Conservation (phyloP, 2,113 vertebrate species). For the Egretta garzetta region DNA sequence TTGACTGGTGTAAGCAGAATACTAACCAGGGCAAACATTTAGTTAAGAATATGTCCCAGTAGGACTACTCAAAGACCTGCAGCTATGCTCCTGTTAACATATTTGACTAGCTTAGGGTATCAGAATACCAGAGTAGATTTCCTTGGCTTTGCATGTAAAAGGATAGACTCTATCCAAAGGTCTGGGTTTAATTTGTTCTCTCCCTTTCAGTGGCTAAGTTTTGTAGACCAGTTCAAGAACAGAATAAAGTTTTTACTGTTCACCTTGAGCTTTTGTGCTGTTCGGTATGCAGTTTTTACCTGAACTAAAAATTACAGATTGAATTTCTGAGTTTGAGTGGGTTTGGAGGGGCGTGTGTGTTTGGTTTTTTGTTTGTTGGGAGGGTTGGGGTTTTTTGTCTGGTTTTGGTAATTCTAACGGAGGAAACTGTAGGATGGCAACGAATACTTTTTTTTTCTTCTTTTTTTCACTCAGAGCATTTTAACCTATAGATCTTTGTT, state of each 20-base stretch:
- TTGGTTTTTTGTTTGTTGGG: fast-evolving
- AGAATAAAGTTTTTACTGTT: background rate
- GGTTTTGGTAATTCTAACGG: background rate
- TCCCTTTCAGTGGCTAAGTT: background rate
- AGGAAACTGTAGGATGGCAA: background rate
- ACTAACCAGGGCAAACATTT: background rate
- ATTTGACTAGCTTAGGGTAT: background rate
- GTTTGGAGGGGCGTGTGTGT: background rate
- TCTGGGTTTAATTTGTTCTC: background rate
- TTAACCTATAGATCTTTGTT: background rate
- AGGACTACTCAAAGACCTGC: background rate
- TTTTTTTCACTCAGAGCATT: background rate
- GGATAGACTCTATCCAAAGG: background rate
- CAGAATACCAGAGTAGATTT: background rate
- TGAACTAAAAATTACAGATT: background rate
- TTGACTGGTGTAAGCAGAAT: too few species aligned
- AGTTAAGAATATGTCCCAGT: background rate
- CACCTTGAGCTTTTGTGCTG: background rate
- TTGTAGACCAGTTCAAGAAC: background rate
- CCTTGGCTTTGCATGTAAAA: background rate
- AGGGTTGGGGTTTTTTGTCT: background rate
- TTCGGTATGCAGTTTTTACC: background rate
- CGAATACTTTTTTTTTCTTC: background rate
- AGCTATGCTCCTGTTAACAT: background rate
- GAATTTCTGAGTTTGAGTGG: background rate